Percentiles rank a stretch among this genome's conserved stretches.
Evolutionary conservation across 2,797 vertebrate species (phyloP).

Genomic region (Cirrhinus molitorella): DNA sequence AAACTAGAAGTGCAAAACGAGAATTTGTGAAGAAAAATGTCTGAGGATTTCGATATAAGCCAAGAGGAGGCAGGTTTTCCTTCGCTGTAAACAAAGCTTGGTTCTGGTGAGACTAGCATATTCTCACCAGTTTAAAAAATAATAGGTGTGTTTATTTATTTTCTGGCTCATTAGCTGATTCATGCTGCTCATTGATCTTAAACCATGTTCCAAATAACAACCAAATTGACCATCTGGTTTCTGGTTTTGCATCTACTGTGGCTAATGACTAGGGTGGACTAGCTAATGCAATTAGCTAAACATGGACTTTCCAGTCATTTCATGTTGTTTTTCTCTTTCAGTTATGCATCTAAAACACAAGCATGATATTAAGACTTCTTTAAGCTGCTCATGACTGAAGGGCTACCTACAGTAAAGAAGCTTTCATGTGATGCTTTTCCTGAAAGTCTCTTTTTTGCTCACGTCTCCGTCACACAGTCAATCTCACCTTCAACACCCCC

Average conservation of each 20-base stretch:
- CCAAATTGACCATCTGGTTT: not conserved
- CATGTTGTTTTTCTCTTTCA: constrained; percentile 10
- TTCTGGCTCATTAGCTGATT: not conserved
- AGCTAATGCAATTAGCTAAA: not conserved
- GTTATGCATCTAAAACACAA: not conserved
- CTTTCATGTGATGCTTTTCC: constrained; percentile 6
- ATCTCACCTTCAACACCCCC: constrained; percentile 40
- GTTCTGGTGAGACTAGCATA: no score
- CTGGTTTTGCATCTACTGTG: not conserved
- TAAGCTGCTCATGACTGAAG: not conserved
- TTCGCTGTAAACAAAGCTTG: no score
- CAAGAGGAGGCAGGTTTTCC: no score
- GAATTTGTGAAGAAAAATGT: no score
- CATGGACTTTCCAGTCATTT: not conserved
- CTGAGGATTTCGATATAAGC: no score
- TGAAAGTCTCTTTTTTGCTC: constrained; percentile 6
- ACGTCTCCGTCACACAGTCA: constrained; percentile 28
- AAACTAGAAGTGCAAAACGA: no score
- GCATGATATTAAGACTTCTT: constrained; percentile 19
- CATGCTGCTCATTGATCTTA: not conserved
- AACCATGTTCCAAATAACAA: not conserved
- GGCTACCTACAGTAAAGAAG: constrained; percentile 16
- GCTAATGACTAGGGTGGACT: not conserved
- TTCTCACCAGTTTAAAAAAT: not conserved
- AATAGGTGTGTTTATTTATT: not conserved